Percentiles rank a stretch among this genome's conserved stretches.
These are phyloP conservation scores for Leptinotarsa rubiginosa DNA, from an alignment of 2,888 invertebrate genomes.

Conservation along the genomic window DNA sequence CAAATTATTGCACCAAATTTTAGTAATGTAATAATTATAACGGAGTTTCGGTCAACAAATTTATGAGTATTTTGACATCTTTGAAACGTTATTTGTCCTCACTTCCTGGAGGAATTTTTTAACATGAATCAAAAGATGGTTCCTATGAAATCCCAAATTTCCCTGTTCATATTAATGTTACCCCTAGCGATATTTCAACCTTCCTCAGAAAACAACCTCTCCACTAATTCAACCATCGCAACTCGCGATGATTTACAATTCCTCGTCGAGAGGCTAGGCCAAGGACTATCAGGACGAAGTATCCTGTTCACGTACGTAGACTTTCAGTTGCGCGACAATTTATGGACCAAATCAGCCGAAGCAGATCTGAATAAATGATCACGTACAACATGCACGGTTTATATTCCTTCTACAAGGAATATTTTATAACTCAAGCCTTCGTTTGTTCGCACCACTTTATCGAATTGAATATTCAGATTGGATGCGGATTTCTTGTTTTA, in stretches of 20 bases:
- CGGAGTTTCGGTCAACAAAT: too few species aligned
- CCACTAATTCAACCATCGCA: neutral
- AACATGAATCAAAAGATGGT: too few species aligned
- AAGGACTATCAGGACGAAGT: constrained; percentile 23
- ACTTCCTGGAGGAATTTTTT: too few species aligned
- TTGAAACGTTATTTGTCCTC: too few species aligned
- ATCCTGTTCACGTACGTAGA: constrained; percentile 20
- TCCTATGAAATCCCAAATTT: too few species aligned
- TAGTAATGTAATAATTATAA: too few species aligned
- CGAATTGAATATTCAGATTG: constrained; percentile 19
- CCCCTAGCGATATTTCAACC: neutral
- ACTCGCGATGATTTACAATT: constrained; percentile 6
- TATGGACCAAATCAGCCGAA: constrained; percentile 17
- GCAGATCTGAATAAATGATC: constrained; percentile 21
- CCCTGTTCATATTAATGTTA: too few species aligned
- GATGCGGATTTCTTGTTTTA: neutral
- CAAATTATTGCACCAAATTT: too few species aligned
- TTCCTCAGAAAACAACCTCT: neutral
- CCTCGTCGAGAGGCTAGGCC: constrained; percentile 19
- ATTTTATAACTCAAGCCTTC: constrained; percentile 14
- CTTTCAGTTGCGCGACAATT: constrained; percentile 19
- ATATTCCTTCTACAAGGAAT: neutral
- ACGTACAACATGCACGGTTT: constrained; percentile 15
- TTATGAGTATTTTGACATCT: too few species aligned
- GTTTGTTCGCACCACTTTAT: constrained; percentile 19